Percentiles rank a stretch among this genome's conserved stretches.
Evolutionary conservation across 2,797 vertebrate species (phyloP).

Genomic region (Podarcis siculus): DNA sequence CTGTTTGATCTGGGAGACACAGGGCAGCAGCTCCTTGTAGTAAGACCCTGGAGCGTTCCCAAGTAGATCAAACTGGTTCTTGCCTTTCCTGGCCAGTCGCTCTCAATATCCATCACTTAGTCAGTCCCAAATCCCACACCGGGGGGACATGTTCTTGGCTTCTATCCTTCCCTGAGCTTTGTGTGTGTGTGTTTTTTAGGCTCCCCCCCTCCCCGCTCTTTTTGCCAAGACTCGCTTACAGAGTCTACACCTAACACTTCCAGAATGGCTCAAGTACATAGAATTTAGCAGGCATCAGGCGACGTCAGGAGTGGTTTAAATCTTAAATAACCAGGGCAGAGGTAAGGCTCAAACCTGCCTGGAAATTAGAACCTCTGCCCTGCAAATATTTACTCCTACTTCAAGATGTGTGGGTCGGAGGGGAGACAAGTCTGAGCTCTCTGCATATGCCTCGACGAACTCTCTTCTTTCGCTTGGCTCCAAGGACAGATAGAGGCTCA

Average conservation of each 20-base stretch:
- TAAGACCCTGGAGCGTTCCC: slow-evolving; percentile 19
- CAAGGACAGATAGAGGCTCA: background rate
- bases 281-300: background rate
- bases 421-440: background rate
- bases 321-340: background rate
- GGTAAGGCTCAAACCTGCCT: background rate
- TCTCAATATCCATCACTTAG: slow-evolving; percentile 7
- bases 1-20: background rate
- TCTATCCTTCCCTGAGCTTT: background rate
- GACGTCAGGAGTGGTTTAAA: background rate
- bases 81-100: slow-evolving; percentile 11
- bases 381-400: background rate
- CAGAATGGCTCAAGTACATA: background rate
- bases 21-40: background rate
- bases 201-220: background rate
- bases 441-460: background rate
- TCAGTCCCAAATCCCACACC: slow-evolving; percentile 13
- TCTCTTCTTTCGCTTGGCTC: background rate
- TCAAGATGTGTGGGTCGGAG: background rate
- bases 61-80: slow-evolving; percentile 2
- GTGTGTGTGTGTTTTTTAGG: background rate
- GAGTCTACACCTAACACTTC: background rate
- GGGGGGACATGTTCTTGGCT: slow-evolving; percentile 19
- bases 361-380: background rate
- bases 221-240: background rate